phyloP scores from a whole-genome alignment of 2,888 invertebrate genomes.

The Cheilosia variabilis region DNA sequence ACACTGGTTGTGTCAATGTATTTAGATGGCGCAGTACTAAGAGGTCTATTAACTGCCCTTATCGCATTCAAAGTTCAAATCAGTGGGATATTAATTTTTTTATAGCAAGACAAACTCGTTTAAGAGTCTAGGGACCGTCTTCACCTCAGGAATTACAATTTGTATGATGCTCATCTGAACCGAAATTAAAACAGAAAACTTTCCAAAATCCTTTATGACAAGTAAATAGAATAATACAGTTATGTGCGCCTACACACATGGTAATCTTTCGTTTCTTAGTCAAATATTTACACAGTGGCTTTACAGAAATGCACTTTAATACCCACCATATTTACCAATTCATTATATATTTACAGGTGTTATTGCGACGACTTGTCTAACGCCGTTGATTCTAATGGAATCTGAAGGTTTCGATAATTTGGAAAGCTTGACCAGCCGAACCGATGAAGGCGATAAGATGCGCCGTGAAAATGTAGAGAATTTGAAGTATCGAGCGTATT shows the following conservation, averaged over 20 bases:
- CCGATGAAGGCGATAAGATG: conserved; percentile 80
- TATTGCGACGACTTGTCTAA: conserved; percentile 82
- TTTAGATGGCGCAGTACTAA: too few relatives aligned
- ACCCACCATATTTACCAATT: neutral
- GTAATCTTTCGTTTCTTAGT: conserved; percentile 13
- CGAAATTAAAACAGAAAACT: conserved; percentile 13
- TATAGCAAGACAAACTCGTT: too few relatives aligned
- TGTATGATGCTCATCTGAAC: neutral
- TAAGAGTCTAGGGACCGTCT: neutral
- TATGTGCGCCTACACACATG: neutral
- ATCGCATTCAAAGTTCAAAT: too few relatives aligned
- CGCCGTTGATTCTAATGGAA: conserved; percentile 82
- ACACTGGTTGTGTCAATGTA: too few relatives aligned
- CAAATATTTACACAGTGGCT: neutral
- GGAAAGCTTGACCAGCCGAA: conserved; percentile 80
- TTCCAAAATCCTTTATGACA: conserved; percentile 18
- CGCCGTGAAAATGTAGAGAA: conserved; percentile 82
- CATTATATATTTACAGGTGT: conserved; percentile 78
- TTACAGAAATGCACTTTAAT: neutral
- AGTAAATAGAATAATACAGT: neutral
- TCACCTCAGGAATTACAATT: neutral
- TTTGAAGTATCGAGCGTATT: conserved; percentile 81
- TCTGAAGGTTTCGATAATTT: conserved; percentile 79
- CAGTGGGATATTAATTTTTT: too few relatives aligned
- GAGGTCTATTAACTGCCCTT: too few relatives aligned